Evolutionary conservation across 2,113 vertebrate genomes (phyloP).

Genomic region (Ciconia maguari): DNA sequence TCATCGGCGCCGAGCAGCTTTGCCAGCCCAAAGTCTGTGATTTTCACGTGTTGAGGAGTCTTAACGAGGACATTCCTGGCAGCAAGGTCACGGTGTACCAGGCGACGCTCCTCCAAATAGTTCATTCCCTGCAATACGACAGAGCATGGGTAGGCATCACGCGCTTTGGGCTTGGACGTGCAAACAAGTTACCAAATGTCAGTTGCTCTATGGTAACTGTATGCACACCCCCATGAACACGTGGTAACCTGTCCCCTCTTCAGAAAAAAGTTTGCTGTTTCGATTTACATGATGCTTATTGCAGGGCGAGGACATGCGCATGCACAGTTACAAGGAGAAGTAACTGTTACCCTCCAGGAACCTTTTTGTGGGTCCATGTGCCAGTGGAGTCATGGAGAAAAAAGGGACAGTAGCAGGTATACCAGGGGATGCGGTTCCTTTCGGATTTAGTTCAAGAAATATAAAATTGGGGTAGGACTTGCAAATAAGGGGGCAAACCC

Average conservation of each 20-base stretch:
- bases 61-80: constrained; percentile 94
- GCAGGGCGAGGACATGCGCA: neutral
- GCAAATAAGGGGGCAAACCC: neutral
- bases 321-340: neutral
- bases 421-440: neutral
- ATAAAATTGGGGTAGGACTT: neutral
- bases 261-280: neutral
- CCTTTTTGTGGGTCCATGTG: neutral
- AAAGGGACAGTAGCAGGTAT: neutral
- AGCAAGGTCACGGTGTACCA: constrained; percentile 95
- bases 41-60: constrained; percentile 90
- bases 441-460: neutral
- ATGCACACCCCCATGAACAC: neutral
- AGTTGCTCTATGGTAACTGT: neutral
- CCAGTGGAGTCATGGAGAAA: neutral
- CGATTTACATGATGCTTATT: neutral
- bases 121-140: constrained; percentile 84
- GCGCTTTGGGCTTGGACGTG: fast-evolving
- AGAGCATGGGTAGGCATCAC: neutral
- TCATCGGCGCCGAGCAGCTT: constrained; percentile 88
- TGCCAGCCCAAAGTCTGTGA: constrained; percentile 93
- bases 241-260: neutral
- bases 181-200: neutral
- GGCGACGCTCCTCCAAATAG: constrained; percentile 90
- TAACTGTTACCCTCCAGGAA: neutral